Base-by-base conservation (phyloP, 2,113 vertebrate genomes). In the Neogobius melanostomus region DNA sequence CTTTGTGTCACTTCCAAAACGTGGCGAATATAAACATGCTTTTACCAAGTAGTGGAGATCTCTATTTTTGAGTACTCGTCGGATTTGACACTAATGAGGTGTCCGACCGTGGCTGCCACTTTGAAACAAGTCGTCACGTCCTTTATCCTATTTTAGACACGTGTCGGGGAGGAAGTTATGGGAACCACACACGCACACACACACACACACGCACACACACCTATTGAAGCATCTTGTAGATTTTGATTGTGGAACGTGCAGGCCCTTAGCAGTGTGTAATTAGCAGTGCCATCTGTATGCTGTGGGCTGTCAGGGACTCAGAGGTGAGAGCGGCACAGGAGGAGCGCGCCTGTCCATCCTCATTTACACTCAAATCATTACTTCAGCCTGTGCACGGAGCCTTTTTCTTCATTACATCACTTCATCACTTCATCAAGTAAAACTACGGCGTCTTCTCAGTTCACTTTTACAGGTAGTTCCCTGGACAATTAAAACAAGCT, bases 221-320 rank as follows among this genome's bases (percentile, higher is more conserved):
- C 16, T n/a, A 17, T 3, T 53, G 14, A 49, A 12, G 6, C 69
- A 56, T 68, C 70, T 66, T 64, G 65, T 61, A 43, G 61, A 67
- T 80, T 76, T 49, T 8, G 71, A 77, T 48, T 79, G 77, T 80
- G 72, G 80, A 71, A 46, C 67, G 59, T 71, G 67, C 71, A 47
- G 76, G 62, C 71, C 75, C 74, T 79, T 59, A 83, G 86, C 83
- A 78, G 71, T 76, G 15, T 81, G 80, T 82, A 88, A 90, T 89
- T 90, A 90, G 86, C 80, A 42, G 63, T 80, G 83, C 84, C 89
- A 88, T 89, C 89, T 90, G 90, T 86, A 83, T 88, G 85, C 75
- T 82, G 80, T 76, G 78, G 83, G 78, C 83, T 78, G 76, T 87
- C 81, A 77, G 82, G 82, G 82, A 75, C 73, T 81, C 85, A 62